Conservation (phyloP, 2,888 invertebrate species). For the Archaeoteleia sp. region DNA sequence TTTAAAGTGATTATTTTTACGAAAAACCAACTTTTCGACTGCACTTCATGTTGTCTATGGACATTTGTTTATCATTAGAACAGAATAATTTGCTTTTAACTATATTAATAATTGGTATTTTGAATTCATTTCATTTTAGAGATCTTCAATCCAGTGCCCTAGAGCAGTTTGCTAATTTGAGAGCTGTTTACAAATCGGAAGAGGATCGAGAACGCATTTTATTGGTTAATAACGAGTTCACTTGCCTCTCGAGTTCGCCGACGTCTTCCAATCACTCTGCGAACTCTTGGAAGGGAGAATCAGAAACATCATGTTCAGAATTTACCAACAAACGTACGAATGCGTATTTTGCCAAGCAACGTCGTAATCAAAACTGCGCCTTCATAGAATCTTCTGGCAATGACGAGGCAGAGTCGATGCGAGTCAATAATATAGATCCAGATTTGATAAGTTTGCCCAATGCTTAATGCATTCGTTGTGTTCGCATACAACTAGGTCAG, state of each 20-base stretch:
- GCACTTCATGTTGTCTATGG: no score
- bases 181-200: conserved; percentile 31
- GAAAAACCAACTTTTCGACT: no score
- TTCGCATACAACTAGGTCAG: no score
- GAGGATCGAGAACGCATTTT: conserved; percentile 37
- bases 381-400: conserved; percentile 3
- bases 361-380: conserved; percentile 13
- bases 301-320: conserved; percentile 38
- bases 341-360: conserved; percentile 8
- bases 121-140: conserved; percentile 15
- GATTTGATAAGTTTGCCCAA: conserved; percentile 23
- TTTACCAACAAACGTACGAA: conserved; percentile 14
- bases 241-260: conserved; percentile 33
- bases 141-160: conserved; percentile 37
- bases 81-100: no score
- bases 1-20: no score
- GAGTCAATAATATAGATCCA: conserved; percentile 23
- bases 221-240: conserved; percentile 39
- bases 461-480: no score
- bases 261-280: conserved; percentile 21
- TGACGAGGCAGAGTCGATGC: conserved; percentile 21
- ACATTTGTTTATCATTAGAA: no score
- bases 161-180: conserved; percentile 40
- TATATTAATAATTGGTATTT: background rate
- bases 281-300: conserved; percentile 30